Conservation (phyloP, 2,888 invertebrate species). For the Lissonota sp. region DNA sequence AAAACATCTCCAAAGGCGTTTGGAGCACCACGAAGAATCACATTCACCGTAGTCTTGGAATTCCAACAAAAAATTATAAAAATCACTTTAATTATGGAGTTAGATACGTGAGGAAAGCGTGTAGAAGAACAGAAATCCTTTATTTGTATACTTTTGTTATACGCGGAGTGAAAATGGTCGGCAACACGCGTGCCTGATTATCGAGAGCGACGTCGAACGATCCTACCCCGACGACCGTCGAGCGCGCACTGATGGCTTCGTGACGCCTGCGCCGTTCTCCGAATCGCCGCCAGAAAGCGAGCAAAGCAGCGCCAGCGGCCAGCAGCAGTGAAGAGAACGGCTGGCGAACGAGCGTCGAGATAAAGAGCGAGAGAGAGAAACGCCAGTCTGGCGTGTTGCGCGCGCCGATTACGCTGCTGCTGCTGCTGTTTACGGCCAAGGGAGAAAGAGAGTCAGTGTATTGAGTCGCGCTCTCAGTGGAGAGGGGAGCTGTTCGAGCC, state of each 20-base stretch:
- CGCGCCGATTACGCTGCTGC: conserved; percentile 5
- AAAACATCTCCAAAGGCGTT: too few species aligned
- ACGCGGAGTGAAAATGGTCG: not conserved
- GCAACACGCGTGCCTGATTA: conserved; percentile 42
- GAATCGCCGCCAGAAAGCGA: conserved; percentile 31
- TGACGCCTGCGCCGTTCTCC: conserved; percentile 46
- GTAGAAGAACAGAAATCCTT: too few species aligned
- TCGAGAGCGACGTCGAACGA: conserved; percentile 25
- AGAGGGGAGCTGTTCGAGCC: not conserved
- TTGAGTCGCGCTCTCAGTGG: conserved; percentile 14
- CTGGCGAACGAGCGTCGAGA: conserved; percentile 60
- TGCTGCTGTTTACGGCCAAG: conserved; percentile 32
- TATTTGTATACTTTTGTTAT: too few species aligned
- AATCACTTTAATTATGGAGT: too few species aligned
- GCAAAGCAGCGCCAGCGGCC: conserved; percentile 20
- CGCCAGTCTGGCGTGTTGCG: conserved; percentile 23
- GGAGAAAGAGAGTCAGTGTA: not conserved
- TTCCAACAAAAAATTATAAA: too few species aligned
- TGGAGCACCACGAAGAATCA: too few species aligned
- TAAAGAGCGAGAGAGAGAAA: conserved; percentile 9
- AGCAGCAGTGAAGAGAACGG: conserved; percentile 35
- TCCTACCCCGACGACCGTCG: conserved; percentile 61
- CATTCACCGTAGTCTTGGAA: too few species aligned
- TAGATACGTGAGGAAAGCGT: too few species aligned
- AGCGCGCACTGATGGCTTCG: conserved; percentile 63